Evolutionary conservation across 2,888 invertebrate species (phyloP), one percentile per base, ranked within the genome.

Genomic region (Dione vanillae): DNA sequence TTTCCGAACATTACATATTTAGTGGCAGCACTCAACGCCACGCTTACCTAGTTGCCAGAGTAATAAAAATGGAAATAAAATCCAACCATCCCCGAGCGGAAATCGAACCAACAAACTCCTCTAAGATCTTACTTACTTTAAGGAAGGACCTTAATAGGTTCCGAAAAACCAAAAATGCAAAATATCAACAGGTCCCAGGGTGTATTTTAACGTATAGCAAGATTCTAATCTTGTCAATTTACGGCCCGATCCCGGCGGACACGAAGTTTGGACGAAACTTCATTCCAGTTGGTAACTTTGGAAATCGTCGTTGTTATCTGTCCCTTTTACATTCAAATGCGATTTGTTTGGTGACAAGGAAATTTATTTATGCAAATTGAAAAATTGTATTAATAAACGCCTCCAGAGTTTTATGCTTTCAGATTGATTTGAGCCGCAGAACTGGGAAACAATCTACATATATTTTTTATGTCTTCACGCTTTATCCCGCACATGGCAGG

Each of bases 151-250:
- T 27, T 27, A 27, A 27, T 3, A 27, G 27, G 19, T 16, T 14
- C 14, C 14, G 5, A 16, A 14, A 14, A 19, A 40, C 9, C 9
- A 62, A 49, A 35, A 27, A 20, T n/a, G 43, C 37, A 12, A 52
- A 45, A 35, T 5, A 61, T 69, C 71, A 75, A 73, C 71, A 71
- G 71, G 70, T 72, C 62, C 64, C 40, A n/a, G 49, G 54, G 62
- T 20, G 66, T 65, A 64, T 58, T 52, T 70, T 66, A 70, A 52
- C 64, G 62, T 61, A 27, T 5, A 45, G 64, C 10, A 58, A 67
- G 70, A 75, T 74, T 65, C 67, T 72, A 69, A 75, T 75, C 75
- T 59, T 59, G 58, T 66, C 71, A 68, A 74, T 75, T 75, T 74
- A 75, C 59, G 62, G 62, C 37, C 54, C 52, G 27, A 65, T 65